These are phyloP conservation scores for Anseranas semipalmata DNA, from an alignment of 2,113 vertebrate species.

Conservation along the genomic window DNA sequence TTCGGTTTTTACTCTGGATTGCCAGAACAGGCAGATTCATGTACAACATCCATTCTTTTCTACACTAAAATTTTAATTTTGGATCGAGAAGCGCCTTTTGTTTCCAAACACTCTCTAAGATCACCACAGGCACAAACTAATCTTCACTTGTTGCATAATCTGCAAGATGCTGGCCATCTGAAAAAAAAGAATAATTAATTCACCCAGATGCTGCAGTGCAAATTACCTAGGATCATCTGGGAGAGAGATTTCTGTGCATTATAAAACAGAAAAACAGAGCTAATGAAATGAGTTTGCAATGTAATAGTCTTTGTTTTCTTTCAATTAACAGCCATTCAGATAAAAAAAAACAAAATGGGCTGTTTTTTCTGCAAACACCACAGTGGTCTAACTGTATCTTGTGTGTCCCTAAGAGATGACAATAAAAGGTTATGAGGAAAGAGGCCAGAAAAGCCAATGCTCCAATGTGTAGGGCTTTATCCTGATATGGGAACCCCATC, in stretches of 20 bases:
- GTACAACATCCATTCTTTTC: constrained; percentile 19
- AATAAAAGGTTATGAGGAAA: background rate
- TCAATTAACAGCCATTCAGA: background rate
- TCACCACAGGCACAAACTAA: constrained; percentile 48
- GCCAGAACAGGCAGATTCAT: constrained; percentile 2
- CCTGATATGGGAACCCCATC: fast-evolving
- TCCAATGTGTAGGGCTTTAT: background rate
- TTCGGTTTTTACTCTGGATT: background rate
- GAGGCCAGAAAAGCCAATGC: background rate
- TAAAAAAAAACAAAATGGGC: fast-evolving
- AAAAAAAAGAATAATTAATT: constrained; percentile 51
- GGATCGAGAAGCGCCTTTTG: constrained; percentile 22
- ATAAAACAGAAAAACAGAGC: background rate
- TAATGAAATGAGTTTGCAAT: constrained; percentile 28
- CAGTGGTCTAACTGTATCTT: background rate
- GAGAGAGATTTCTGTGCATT: constrained; percentile 31
- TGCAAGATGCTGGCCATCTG: constrained; percentile 56
- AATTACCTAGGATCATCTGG: constrained; percentile 62
- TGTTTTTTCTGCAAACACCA: background rate
- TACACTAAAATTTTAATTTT: constrained; percentile 33
- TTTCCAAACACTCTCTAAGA: constrained; percentile 43
- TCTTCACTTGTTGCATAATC: constrained; percentile 67
- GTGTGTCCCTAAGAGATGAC: background rate
- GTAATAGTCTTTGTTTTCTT: background rate
- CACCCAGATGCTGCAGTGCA: constrained; percentile 59